A percentile compares a stretch with the other conserved stretches of the same genome.
phyloP scores from a whole-genome alignment of 2,888 invertebrate genomes.

The Petrolisthes manimaculis region DNA sequence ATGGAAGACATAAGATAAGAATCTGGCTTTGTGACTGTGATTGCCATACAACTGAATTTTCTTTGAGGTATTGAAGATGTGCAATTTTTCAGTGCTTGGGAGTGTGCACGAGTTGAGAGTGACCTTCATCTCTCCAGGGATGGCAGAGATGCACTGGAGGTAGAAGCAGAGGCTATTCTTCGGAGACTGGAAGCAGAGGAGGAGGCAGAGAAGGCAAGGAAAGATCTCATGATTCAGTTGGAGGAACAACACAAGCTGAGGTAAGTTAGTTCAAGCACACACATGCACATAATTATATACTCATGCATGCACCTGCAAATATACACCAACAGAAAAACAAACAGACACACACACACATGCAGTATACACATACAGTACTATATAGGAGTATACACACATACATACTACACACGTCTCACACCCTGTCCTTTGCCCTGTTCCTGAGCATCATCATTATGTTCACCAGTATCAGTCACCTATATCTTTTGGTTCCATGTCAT shows the following conservation, averaged over 20 bases:
- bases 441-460: too few relatives aligned
- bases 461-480: too few relatives aligned
- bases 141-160: conserved; percentile 54
- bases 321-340: background rate
- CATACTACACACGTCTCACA: too few relatives aligned
- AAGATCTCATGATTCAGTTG: conserved; percentile 47
- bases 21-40: too few relatives aligned
- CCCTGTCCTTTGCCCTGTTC: too few relatives aligned
- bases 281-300: background rate
- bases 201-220: conserved; percentile 57
- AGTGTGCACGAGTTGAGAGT: background rate
- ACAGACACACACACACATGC: background rate
- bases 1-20: too few relatives aligned
- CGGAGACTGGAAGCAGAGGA: conserved; percentile 60
- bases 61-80: too few relatives aligned
- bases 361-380: background rate
- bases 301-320: background rate
- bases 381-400: too few relatives aligned
- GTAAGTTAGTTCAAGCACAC: conserved; percentile 11
- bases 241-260: conserved; percentile 56
- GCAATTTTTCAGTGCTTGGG: too few relatives aligned
- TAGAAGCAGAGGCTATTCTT: conserved; percentile 61
- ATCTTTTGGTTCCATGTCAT: too few relatives aligned
- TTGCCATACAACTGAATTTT: too few relatives aligned
- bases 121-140: conserved; percentile 22